Base-by-base conservation (phyloP, 2,888 invertebrate species). In the Lithophane leautieri region DNA sequence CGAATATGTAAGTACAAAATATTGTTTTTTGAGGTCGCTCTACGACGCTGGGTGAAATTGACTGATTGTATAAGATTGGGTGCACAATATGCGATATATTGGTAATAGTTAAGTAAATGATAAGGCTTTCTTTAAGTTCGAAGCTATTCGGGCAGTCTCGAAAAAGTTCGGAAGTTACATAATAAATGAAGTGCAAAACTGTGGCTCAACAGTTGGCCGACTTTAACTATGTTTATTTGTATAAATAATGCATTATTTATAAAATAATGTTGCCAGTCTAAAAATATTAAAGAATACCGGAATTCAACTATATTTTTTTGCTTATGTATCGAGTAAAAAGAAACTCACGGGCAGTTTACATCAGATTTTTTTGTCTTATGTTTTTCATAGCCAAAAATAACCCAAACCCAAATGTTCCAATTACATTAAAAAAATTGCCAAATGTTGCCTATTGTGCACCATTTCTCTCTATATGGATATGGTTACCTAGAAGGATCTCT, bases 1-100 rank as follows among this genome's bases (percentile, higher is more conserved):
- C 81, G 74, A 82, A 80, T 82, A 71, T 67, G n/a, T 84, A 83
- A 73, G 82, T 82, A 82, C 80, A 74, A 81, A 56, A 19, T 63
- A 47, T 50, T 56, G 65, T 66, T 81, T 66, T 44, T 65, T 65
- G 75, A 54, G 8, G 66, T 62, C 68, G 54, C 70, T 62, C 44
- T 58, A 47, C 4, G 70, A 70, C 70, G 9, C 40, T 54, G 50
- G 56, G 61, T 76, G 54, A 52, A 70, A 81, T 70, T 25, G 85
- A 82, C 82, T 76, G 82, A 82, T 67, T 28, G n/a, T 52, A 54
- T 60, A 28, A 58, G 66, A 62, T n/a, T 62, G 9, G 66, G 60
- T 40, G 72, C 67, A 63, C 9, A 67, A 42, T 78, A 78, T 47
- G 62, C 34, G 14, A 67, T 28, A 25, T 66, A 16, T 71, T 47